A percentile compares a stretch with the other conserved stretches of the same genome.
Evolutionary conservation across 2,113 vertebrate genomes (phyloP).

Genomic region (Nothoprocta perdicaria): DNA sequence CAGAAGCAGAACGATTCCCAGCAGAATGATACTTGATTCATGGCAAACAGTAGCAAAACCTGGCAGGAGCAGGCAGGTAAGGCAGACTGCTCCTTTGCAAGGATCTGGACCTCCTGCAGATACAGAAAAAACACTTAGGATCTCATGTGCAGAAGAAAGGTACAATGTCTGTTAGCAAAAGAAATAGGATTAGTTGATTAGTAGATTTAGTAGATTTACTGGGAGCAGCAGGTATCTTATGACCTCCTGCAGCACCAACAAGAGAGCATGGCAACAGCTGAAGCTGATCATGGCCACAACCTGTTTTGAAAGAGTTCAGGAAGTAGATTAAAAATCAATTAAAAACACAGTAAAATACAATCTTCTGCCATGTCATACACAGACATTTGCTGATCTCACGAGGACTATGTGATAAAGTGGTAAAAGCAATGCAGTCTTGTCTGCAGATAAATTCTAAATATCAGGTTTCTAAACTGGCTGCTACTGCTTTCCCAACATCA

Average conservation of each 20-base stretch:
- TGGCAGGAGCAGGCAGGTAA: neutral
- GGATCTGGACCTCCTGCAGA: neutral
- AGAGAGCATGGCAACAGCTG: neutral
- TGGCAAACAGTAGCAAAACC: neutral
- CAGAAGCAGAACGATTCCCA: neutral
- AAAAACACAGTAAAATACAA: neutral
- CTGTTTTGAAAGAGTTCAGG: neutral
- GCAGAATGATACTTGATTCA: neutral
- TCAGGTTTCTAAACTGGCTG: neutral
- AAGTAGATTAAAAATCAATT: neutral
- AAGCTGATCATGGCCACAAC: neutral
- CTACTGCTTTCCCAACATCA: neutral
- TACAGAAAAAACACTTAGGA: neutral
- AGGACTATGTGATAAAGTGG: neutral
- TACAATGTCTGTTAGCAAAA: neutral
- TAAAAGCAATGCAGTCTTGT: neutral
- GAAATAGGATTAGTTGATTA: neutral
- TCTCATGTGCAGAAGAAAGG: neutral
- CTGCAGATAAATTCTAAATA: neutral
- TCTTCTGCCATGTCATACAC: neutral
- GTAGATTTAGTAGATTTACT: neutral
- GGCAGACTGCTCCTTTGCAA: neutral
- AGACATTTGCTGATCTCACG: neutral
- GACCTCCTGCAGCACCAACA: neutral
- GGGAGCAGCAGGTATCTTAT: neutral